Evolutionary conservation across 2,113 vertebrate species (phyloP), one percentile per base, ranked within the genome.

Genomic region (Hippocampus abdominalis): DNA sequence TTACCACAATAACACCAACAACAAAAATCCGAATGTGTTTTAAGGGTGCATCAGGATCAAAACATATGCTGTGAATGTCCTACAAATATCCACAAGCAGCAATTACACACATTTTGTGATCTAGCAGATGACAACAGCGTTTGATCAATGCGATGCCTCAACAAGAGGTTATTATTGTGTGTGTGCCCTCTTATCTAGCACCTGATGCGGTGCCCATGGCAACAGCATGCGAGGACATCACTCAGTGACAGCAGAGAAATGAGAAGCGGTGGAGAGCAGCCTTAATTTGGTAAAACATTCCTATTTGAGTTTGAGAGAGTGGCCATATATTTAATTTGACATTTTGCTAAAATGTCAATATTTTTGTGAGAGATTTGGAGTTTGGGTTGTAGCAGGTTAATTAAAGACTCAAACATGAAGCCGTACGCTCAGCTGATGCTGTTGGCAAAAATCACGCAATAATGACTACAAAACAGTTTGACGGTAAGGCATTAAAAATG

Each of bases 131-230:
- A 81, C 77, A 46, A 48, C 70, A 49, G 18, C 18, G 75, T 91
- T 91, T 91, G 89, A 91, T 91, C 85, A 72, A 82, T 15, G 67
- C 67, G 53, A 79, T 23, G 80, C 74, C 73, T 89, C 87, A 81
- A 88, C 78, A 79, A 79, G 68, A 82, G 76, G 57, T 84, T 81
- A 89, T 91, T 91, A 88, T 91, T 91, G 80, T 89, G 74, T 71
- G 64, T 8, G 29, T 59, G 32, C 79, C 82, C 82, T 77, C 88
- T 92, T 89, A 91, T 92, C 89, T 74, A 81, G 78, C 82, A 81
- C 89, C 92, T 88, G 81, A 91, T 81, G 78, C 54, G 20, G 85
- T 83, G n/a, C 39, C 89, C 84, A 90, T 91, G 82, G 89, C 56
- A 87, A 92, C 88, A 5, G 66, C 69, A 71, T 80, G 69, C 72